phyloP scores from a whole-genome alignment of 2,888 invertebrate genomes.

The Diaprepes abbreviatus region DNA sequence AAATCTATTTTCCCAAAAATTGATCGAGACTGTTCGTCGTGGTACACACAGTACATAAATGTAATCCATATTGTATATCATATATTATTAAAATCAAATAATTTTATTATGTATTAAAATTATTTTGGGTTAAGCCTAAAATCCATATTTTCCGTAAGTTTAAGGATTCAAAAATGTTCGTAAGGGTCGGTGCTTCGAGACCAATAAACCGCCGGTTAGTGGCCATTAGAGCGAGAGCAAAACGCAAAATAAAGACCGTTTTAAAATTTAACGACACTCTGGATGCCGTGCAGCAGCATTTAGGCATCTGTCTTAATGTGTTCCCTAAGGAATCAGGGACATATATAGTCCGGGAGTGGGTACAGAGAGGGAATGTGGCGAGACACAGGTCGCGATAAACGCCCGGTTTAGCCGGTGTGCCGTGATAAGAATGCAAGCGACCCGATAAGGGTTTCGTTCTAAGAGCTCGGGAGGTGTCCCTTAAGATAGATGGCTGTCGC shows the following conservation, averaged over 20 bases:
- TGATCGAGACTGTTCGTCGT: too few relatives aligned
- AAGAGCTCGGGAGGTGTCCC: constrained; percentile 68
- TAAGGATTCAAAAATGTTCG: constrained; percentile 5
- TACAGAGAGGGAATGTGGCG: constrained; percentile 51
- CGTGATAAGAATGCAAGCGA: constrained; percentile 68
- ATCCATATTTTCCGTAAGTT: not conserved
- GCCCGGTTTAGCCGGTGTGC: constrained; percentile 59
- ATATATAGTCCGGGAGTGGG: constrained; percentile 56
- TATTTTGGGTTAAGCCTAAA: too few relatives aligned
- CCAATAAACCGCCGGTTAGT: constrained; percentile 43
- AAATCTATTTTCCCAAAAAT: too few relatives aligned
- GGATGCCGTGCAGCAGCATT: constrained; percentile 53
- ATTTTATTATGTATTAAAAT: too few relatives aligned
- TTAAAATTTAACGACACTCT: constrained; percentile 52
- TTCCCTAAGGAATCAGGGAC: constrained; percentile 59
- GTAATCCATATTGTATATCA: too few relatives aligned
- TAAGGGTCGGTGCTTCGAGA: constrained; percentile 16
- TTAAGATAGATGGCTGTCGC: constrained; percentile 68
- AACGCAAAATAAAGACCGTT: constrained; percentile 50
- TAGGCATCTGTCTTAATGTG: constrained; percentile 57
- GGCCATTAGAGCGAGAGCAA: constrained; percentile 42
- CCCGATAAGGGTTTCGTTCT: constrained; percentile 64
- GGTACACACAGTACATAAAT: too few relatives aligned
- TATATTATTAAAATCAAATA: too few relatives aligned
- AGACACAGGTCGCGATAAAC: constrained; percentile 66